These are phyloP conservation scores for Arbacia lixula DNA, from an alignment of 53 echinoderm and acorn worm species.

Conservation along the genomic window DNA sequence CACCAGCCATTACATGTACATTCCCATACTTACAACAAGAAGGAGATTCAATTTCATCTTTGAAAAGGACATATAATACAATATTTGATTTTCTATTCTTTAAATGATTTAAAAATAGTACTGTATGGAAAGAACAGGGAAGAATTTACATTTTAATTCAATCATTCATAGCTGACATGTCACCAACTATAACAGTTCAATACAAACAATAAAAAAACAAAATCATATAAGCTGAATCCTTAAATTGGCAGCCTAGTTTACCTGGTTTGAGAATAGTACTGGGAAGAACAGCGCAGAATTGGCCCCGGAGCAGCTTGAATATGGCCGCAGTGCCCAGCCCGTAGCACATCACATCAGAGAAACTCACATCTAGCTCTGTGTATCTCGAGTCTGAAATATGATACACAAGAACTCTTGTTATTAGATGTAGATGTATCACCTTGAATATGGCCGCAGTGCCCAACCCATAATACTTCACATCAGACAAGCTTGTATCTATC, in stretches of 20 bases:
- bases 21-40: too few relatives aligned
- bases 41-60: too few relatives aligned
- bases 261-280: constrained; percentile 86
- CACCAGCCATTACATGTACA: too few relatives aligned
- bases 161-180: too few relatives aligned
- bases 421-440: constrained; percentile 1
- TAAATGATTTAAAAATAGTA: too few relatives aligned
- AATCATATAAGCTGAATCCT: too few relatives aligned
- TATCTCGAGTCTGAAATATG: not conserved
- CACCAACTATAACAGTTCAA: too few relatives aligned
- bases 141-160: too few relatives aligned
- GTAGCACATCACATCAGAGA: constrained; percentile 32
- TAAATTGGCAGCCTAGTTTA: too few relatives aligned
- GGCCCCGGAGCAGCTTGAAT: constrained; percentile 64
- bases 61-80: not conserved
- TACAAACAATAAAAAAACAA: too few relatives aligned
- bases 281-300: constrained; percentile 79
- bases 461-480: constrained; percentile 18
- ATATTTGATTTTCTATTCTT: not conserved
- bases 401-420: not conserved
- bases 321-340: constrained; percentile 13
- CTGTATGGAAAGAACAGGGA: too few relatives aligned
- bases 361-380: constrained; percentile 2
- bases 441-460: constrained; percentile 33
- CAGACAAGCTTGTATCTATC: constrained; percentile 15